phyloP scores from a whole-genome alignment of 2,888 invertebrate species.

The Drymonia ruficornis region DNA sequence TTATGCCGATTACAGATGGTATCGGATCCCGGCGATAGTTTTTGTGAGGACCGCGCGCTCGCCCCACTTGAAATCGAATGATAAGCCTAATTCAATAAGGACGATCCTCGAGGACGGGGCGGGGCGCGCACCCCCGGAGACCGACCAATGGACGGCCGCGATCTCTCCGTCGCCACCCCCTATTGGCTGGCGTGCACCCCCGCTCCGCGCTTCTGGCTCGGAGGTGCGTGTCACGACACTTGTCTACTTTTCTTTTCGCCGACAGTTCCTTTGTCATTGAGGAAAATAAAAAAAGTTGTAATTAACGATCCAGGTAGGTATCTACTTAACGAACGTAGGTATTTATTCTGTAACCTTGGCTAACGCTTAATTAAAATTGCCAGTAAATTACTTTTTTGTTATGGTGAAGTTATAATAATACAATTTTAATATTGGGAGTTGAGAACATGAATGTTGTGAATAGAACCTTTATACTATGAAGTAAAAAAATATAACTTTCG shows the following conservation, averaged over 20 bases:
- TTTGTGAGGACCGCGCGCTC: constrained; percentile 80
- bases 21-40: constrained; percentile 75
- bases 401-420: neutral
- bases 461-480: no score
- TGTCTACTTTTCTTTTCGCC: constrained; percentile 85
- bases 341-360: constrained; percentile 43
- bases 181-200: constrained; percentile 59
- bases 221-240: constrained; percentile 84
- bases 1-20: constrained; percentile 83
- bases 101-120: constrained; percentile 82
- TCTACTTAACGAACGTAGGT: constrained; percentile 75
- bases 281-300: constrained; percentile 84
- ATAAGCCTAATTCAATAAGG: constrained; percentile 93
- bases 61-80: constrained; percentile 86
- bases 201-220: constrained; percentile 55
- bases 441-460: no score
- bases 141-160: constrained; percentile 68
- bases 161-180: constrained; percentile 52
- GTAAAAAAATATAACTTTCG: no score
- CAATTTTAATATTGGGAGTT: no score
- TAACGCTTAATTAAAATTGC: constrained; percentile 8
- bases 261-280: constrained; percentile 85
- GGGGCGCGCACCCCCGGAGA: constrained; percentile 73
- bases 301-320: constrained; percentile 84
- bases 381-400: neutral